Base-by-base conservation (phyloP, 2,888 invertebrate species). In the Apamea anceps region DNA sequence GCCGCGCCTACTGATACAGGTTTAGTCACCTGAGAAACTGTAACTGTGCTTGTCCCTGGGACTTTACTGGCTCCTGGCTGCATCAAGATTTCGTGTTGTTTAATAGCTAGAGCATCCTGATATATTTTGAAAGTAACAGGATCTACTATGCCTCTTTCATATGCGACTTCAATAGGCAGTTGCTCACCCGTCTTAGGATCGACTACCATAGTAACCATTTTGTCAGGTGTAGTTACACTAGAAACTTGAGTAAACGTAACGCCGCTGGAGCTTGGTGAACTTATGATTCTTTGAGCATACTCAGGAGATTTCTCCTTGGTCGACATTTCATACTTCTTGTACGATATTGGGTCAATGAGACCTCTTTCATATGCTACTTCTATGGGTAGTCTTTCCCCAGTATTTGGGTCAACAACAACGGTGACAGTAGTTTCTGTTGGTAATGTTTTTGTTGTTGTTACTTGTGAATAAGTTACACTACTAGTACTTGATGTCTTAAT, bases 121-220 rank as follows among this genome's bases (percentile, higher is more conserved):
- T 91, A 92, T 48, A 87, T 87, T 85, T 93, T 92, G 79, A 92
- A 91, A 8, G 92, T 89, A 15, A 86, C 65, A 97, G 94, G 78
- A 82, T 93, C 92, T 71, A 93, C 75, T 18, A 93, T 81, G 13
- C 98, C 98, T 84, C 97, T 97, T 91, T 98, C 97, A 81, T 98
- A 92, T 18, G 94, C 95, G 48, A 93, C 98, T 92, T 98, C 98
- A 73, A 98, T 97, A 13, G 98, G 98, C 82, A 99, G 96, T 89
- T 98, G 97, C 91, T 98, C 97, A 7, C 98, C 98, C 7, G 98
- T 98, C 89, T 97, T 97, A 4, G 98, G 98, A 94, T 99, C 98
- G 75, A 97, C 95, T 96, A 92, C 79, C 87, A 90, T 86, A 13
- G 91, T 91, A 37, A 91, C 68, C 12, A 84, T 70, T 51, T 89